phyloP scores from a whole-genome alignment of 2,888 invertebrate genomes.

The Ctena decussata region DNA sequence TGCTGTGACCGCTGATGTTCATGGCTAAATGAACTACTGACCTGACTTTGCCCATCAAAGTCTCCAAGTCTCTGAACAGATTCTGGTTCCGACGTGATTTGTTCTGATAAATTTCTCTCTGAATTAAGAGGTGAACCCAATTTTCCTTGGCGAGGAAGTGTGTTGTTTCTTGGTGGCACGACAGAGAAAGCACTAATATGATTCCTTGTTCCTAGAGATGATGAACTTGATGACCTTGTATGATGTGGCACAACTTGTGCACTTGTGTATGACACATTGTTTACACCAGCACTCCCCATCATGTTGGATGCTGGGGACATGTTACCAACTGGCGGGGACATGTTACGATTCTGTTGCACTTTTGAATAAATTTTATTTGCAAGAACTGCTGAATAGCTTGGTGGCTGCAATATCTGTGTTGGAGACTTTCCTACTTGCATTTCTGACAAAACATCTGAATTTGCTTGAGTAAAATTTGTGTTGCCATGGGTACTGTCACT shows the following conservation, averaged over 20 bases:
- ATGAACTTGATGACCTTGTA: slow-evolving; percentile 77
- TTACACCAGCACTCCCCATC: slow-evolving; percentile 50
- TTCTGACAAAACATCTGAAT: slow-evolving; percentile 64
- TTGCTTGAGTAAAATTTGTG: slow-evolving; percentile 78
- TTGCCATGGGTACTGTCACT: slow-evolving; percentile 64
- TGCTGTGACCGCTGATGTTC: slow-evolving; percentile 55
- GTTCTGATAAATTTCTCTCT: slow-evolving; percentile 4
- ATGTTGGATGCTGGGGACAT: slow-evolving; percentile 45
- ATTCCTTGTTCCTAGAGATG: slow-evolving; percentile 71
- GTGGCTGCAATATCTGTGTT: slow-evolving; percentile 36
- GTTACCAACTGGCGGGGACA: slow-evolving; percentile 23
- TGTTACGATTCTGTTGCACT: slow-evolving; percentile 44
- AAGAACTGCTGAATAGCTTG: slow-evolving; percentile 56
- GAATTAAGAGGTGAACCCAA: slow-evolving; percentile 35
- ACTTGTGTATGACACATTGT: slow-evolving; percentile 64
- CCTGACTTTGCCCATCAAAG: slow-evolving; percentile 81
- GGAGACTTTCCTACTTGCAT: slow-evolving; percentile 45
- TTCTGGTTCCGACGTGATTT: slow-evolving; percentile 56
- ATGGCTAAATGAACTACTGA: slow-evolving; percentile 68
- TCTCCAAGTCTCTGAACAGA: slow-evolving; percentile 73
- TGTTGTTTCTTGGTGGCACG: slow-evolving; percentile 78
- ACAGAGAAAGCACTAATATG: slow-evolving; percentile 80
- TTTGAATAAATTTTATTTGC: slow-evolving; percentile 36
- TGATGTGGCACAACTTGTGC: slow-evolving; percentile 67
- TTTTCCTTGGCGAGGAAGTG: slow-evolving; percentile 73